Percentiles rank a stretch among this genome's conserved stretches.
These are phyloP conservation scores for Mesopsocus fuscifrons DNA, from an alignment of 2,888 invertebrate genomes.

Conservation along the genomic window DNA sequence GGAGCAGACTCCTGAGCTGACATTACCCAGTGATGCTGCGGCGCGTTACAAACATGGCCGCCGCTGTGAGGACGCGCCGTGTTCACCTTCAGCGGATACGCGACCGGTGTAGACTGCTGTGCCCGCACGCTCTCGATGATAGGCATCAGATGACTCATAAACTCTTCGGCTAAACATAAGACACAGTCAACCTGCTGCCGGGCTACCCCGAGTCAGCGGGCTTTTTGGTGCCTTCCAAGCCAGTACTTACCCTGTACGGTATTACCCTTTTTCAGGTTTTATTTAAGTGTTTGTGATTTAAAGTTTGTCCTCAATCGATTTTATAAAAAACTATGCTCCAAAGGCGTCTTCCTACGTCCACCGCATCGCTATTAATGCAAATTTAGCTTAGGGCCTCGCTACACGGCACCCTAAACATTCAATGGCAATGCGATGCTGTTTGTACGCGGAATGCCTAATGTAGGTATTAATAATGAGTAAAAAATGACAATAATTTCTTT, in stretches of 20 bases:
- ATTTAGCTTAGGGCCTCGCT: no score
- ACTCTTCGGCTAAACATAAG: slow-evolving; percentile 59
- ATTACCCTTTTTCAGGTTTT: not conserved
- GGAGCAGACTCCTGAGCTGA: not conserved
- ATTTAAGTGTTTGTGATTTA: not conserved
- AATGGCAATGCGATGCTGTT: no score
- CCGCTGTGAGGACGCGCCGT: slow-evolving; percentile 34
- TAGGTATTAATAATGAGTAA: no score
- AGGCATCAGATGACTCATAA: slow-evolving; percentile 88
- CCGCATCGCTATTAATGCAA: no score
- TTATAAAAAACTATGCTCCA: no score
- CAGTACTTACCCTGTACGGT: not conserved
- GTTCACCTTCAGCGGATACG: slow-evolving; percentile 75
- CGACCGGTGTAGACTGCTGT: slow-evolving; percentile 78
- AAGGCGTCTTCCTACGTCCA: no score
- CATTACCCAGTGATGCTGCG: slow-evolving; percentile 57
- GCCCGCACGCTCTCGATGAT: slow-evolving; percentile 86
- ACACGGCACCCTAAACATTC: no score
- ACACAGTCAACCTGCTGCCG: slow-evolving; percentile 3
- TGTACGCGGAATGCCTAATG: no score
- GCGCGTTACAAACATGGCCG: slow-evolving; percentile 32
- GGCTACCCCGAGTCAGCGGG: not conserved
- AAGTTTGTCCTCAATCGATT: not conserved
- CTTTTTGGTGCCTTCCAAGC: slow-evolving; percentile 6
- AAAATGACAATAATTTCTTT: no score